Base-by-base conservation (phyloP, 2,113 vertebrate species). In the Maccullochella peelii region DNA sequence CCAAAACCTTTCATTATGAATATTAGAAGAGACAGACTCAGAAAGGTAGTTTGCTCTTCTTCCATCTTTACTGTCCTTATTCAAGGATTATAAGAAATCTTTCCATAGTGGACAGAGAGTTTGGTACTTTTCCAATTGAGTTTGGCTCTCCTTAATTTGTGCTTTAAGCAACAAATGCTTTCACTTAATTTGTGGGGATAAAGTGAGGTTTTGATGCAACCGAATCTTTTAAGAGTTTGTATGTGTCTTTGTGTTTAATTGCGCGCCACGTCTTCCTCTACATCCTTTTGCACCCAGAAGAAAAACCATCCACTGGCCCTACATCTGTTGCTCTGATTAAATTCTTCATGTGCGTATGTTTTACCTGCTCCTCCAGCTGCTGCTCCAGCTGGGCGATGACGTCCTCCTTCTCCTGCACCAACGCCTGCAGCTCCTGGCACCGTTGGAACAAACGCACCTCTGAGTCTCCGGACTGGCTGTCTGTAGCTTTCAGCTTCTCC, bases 311-410 rank as follows among this genome's bases (percentile, higher is more conserved):
- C 52, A 30, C 44, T 52, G 47, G 20, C 20, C 2, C 4, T 7
- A n/a, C 6, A 75, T 30, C 40, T 30, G 21, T 68, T n/a, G 57
- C 36, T 73, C 20, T 47, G 73, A 62, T 25, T 54, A 73, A 30
- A 68, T n/a, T 50, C 57, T 12, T 15, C 11, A 12, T 5, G 23
- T 49, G 58, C 25, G 0, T 47, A 16, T 33, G n/a, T 38, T 47
- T 40, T 91, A 99, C 98, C 97, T 99, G 98, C 85, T 99, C 97
- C 93, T 97, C 97, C 88, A 99, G 96, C 82, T 98, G 97, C 80
- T 97, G 95, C 88, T 98, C 97, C 94, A 99, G 83, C 85, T 93
- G 96, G 25, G 93, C 91, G 88, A 99, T 96, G 83, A 94, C 84
- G 58, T 97, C 96, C 59, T 99, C 97, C 94, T 98, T 99, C 87